Conservation (phyloP, 2,888 invertebrate species). For the Busseola fusca region DNA sequence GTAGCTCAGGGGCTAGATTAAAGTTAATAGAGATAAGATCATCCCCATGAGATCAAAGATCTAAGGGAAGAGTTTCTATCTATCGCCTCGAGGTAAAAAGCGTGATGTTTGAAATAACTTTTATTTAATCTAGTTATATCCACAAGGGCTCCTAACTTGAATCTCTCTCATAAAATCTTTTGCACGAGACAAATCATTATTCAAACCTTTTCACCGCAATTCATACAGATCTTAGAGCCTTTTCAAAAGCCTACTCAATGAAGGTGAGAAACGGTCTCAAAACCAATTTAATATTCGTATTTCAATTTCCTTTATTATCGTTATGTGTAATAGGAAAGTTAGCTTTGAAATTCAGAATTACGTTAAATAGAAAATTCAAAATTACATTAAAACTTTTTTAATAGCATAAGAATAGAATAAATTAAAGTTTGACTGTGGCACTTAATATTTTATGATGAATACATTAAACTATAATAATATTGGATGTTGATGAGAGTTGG, state of each 20-base stretch:
- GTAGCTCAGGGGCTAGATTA: neutral
- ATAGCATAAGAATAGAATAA: slow-evolving; percentile 4
- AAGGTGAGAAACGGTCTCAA: slow-evolving; percentile 39
- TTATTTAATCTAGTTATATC: neutral
- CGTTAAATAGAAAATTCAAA: neutral
- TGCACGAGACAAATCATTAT: slow-evolving; percentile 36
- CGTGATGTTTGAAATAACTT: neutral
- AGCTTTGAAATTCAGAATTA: slow-evolving; percentile 21
- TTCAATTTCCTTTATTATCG: slow-evolving; percentile 51
- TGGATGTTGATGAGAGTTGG: too few relatives aligned
- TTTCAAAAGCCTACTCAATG: slow-evolving; percentile 31
- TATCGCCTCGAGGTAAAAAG: neutral
- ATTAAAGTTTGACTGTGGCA: neutral
- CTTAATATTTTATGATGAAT: neutral
- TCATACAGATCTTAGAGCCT: slow-evolving; percentile 37
- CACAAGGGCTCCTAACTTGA: slow-evolving; percentile 1
- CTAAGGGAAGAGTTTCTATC: neutral
- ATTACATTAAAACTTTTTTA: slow-evolving; percentile 35
- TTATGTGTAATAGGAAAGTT: slow-evolving; percentile 40
- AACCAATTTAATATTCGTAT: slow-evolving; percentile 53
- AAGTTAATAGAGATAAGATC: neutral
- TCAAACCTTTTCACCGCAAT: slow-evolving; percentile 49
- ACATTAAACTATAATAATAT: neutral
- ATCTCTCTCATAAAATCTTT: slow-evolving; percentile 20
- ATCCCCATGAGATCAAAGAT: neutral